These are phyloP conservation scores for Chelonus insularis DNA, from an alignment of 1,140 invertebrate species.

Conservation along the genomic window DNA sequence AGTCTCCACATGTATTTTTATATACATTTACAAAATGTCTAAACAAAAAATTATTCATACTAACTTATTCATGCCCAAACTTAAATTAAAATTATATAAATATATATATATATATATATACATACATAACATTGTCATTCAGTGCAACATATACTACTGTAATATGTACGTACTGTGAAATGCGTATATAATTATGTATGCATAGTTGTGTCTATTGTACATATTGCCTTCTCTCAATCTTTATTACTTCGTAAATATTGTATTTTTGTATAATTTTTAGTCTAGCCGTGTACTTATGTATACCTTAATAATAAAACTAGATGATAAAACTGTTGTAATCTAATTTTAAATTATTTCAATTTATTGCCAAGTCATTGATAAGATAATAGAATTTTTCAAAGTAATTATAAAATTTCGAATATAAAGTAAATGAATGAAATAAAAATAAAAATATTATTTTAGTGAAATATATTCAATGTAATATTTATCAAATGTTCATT, in stretches of 20 bases:
- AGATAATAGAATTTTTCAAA: no score
- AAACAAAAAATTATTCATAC: not conserved
- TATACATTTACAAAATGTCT: not conserved
- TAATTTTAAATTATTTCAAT: no score
- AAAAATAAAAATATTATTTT: no score
- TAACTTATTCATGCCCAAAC: not conserved
- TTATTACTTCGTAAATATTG: slow-evolving; percentile 20
- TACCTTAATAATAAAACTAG: slow-evolving; percentile 12
- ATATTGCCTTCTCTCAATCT: slow-evolving; percentile 6
- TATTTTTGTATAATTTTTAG: slow-evolving; percentile 25
- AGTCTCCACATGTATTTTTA: not conserved
- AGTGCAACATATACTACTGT: not conserved
- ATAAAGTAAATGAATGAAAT: no score
- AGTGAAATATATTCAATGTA: no score
- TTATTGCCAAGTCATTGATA: no score
- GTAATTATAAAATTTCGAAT: no score
- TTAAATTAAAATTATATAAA: no score
- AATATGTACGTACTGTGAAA: not conserved
- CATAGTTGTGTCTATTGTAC: slow-evolving; percentile 15
- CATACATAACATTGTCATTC: not conserved
- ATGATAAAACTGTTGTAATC: no score
- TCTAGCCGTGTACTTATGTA: slow-evolving; percentile 6
- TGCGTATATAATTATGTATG: slow-evolving; percentile 5
- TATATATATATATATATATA: no score
- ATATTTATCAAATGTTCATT: no score